phyloP scores from a whole-genome alignment of 1,140 invertebrate genomes.

The Lasaia peninsularis region DNA sequence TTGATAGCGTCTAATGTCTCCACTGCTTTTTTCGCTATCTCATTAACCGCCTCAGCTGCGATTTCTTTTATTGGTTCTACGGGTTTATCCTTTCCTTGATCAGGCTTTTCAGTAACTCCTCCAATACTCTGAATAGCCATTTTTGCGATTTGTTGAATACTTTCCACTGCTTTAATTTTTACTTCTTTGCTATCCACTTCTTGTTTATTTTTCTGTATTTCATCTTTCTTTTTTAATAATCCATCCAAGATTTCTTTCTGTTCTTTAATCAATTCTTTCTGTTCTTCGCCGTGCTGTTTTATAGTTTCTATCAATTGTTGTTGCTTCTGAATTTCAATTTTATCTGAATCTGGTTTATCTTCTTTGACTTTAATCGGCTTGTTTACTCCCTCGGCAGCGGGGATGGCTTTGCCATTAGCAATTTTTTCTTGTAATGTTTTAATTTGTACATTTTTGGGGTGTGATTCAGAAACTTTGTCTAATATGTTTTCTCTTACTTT shows the following conservation, averaged over 20 bases:
- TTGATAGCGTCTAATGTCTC: constrained; percentile 58
- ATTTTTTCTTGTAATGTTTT: constrained; percentile 44
- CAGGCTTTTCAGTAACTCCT: constrained; percentile 54
- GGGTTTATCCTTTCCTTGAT: constrained; percentile 29
- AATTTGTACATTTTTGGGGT: constrained; percentile 48
- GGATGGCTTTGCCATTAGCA: constrained; percentile 31
- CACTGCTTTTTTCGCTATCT: constrained; percentile 57
- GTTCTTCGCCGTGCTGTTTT: constrained; percentile 78
- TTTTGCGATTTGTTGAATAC: constrained; percentile 72
- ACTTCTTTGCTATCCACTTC: constrained; percentile 52
- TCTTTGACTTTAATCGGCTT: constrained; percentile 29
- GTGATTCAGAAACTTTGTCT: constrained; percentile 38
- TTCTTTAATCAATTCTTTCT: constrained; percentile 78
- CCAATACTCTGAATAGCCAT: constrained; percentile 67
- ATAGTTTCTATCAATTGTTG: constrained; percentile 78
- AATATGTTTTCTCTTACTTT: constrained; percentile 25
- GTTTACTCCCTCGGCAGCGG: constrained; percentile 20
- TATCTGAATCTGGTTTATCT: constrained; percentile 37
- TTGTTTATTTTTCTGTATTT: constrained; percentile 69
- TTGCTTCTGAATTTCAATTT: constrained; percentile 58
- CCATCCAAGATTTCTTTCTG: constrained; percentile 79
- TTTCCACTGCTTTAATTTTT: constrained; percentile 71
- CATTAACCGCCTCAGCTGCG: constrained; percentile 51
- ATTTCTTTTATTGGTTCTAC: constrained; percentile 44
- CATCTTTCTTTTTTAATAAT: constrained; percentile 75